Conservation (phyloP, 1,140 invertebrate species). For the Camponotus pennsylvanicus region DNA sequence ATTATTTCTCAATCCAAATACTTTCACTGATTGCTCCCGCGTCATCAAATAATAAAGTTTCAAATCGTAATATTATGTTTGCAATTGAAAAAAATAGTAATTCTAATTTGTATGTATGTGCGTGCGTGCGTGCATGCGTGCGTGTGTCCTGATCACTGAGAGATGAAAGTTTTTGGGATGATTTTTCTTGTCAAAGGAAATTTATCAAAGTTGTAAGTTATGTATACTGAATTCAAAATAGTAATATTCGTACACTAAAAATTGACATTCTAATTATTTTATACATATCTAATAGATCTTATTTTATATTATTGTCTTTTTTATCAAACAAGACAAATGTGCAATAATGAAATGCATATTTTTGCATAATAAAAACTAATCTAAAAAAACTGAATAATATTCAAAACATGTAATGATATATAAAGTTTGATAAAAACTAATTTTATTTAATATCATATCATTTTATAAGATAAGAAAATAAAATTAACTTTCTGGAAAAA, state of each 20-base stretch:
- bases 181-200: slow-evolving; percentile 43
- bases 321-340: slow-evolving; percentile 12
- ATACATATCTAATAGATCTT: slow-evolving; percentile 32
- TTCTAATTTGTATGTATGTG: slow-evolving; percentile 8
- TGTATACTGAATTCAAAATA: slow-evolving; percentile 57
- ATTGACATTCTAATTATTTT: slow-evolving; percentile 30
- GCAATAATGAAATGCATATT: slow-evolving; percentile 38
- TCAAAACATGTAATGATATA: background rate
- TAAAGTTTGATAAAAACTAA: background rate
- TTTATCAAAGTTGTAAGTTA: slow-evolving; percentile 70
- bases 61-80: slow-evolving; percentile 21
- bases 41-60: slow-evolving; percentile 14
- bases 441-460: slow-evolving; percentile 35
- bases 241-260: slow-evolving; percentile 16
- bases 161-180: slow-evolving; percentile 75
- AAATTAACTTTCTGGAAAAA: background rate
- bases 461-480: background rate
- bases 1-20: slow-evolving; percentile 73
- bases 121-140: no score
- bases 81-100: background rate
- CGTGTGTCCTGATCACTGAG: slow-evolving; percentile 29
- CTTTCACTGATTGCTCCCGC: slow-evolving; percentile 77
- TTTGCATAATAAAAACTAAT: slow-evolving; percentile 18
- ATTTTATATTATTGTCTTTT: background rate
- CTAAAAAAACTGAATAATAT: background rate